phyloP scores from a whole-genome alignment of 2,888 invertebrate genomes.

The Deilephila elpenor region DNA sequence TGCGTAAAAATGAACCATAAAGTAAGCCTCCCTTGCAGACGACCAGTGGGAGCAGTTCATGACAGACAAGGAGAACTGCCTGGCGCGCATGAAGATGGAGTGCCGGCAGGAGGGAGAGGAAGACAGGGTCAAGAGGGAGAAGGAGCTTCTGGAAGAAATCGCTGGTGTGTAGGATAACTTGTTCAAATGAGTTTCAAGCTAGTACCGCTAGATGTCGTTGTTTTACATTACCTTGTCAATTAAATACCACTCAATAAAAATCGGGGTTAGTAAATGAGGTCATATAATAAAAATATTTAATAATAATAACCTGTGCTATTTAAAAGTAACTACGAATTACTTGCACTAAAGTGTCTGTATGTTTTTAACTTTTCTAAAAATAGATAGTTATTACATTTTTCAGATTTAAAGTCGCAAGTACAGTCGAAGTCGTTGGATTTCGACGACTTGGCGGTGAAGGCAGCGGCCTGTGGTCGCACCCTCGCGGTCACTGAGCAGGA shows the following conservation, averaged over 20 bases:
- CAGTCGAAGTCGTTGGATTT: constrained; percentile 66
- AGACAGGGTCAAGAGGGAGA: constrained; percentile 78
- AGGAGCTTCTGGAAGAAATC: constrained; percentile 74
- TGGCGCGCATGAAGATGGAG: constrained; percentile 85
- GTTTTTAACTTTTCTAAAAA: not conserved
- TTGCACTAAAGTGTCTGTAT: not conserved
- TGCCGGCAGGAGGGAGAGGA: constrained; percentile 83
- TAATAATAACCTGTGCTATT: too few species aligned
- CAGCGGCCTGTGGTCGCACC: constrained; percentile 74
- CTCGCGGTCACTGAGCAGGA: constrained; percentile 78
- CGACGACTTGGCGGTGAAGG: constrained; percentile 63
- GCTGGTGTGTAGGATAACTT: constrained; percentile 56
- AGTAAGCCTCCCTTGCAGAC: constrained; percentile 67
- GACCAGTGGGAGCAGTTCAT: constrained; percentile 87
- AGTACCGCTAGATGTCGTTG: too few species aligned
- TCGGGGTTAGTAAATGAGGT: too few species aligned
- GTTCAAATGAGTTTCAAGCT: too few species aligned
- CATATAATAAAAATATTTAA: too few species aligned
- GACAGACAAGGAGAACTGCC: constrained; percentile 86
- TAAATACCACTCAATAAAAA: too few species aligned
- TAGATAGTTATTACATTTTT: constrained; percentile 33
- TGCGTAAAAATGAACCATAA: constrained; percentile 15
- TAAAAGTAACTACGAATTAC: too few species aligned
- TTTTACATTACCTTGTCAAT: too few species aligned
- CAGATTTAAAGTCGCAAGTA: constrained; percentile 74